These are phyloP conservation scores for Chironomus tentans DNA, from an alignment of 2,888 invertebrate genomes.

Conservation along the genomic window DNA sequence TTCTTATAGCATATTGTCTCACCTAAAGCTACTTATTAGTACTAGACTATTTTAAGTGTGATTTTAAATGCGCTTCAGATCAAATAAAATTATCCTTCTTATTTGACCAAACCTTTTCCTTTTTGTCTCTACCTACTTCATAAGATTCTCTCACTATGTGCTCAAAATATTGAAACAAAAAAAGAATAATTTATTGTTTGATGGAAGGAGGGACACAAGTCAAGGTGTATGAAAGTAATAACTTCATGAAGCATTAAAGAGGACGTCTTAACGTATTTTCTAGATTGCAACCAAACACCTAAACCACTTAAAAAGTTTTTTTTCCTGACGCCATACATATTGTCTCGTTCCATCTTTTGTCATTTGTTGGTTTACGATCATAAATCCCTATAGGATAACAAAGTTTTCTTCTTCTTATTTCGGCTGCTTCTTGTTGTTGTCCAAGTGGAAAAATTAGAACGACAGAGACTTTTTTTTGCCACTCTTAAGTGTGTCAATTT, in stretches of 20 bases:
- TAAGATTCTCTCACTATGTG: neutral
- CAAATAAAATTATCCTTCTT: too few species aligned
- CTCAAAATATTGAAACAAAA: too few species aligned
- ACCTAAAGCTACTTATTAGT: too few species aligned
- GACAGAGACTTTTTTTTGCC: neutral
- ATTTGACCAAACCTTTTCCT: too few species aligned
- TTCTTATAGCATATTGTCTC: too few species aligned
- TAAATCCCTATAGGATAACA: conserved; percentile 19
- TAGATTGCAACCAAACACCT: conserved; percentile 1
- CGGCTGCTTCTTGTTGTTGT: neutral
- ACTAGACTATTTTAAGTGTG: too few species aligned
- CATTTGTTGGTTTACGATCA: conserved; percentile 1
- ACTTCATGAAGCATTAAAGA: neutral
- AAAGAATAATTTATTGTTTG: neutral
- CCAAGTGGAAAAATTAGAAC: neutral
- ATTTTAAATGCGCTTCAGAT: too few species aligned
- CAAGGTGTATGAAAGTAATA: neutral
- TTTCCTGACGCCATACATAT: neutral
- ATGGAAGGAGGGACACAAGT: neutral
- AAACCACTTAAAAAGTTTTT: conserved; percentile 20
- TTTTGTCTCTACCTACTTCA: neutral
- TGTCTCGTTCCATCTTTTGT: neutral
- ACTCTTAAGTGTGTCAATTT: conserved; percentile 5
- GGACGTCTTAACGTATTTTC: neutral
- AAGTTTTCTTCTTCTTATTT: neutral